These are phyloP conservation scores for Agrotis puta DNA, from an alignment of 2,888 invertebrate genomes.

Conservation along the genomic window DNA sequence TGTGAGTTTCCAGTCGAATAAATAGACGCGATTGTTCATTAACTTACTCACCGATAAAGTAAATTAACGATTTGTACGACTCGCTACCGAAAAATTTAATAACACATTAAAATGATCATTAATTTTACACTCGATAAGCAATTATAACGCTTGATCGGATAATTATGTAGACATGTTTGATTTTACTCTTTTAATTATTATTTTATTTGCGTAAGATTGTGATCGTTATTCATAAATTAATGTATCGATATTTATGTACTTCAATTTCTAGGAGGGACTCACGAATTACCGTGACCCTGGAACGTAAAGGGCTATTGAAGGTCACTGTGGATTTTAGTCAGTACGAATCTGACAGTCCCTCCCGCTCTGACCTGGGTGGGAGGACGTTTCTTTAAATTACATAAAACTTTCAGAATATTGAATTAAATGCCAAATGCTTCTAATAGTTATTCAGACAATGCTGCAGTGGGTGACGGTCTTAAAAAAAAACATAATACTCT, in stretches of 20 bases:
- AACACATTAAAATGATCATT: conserved; percentile 71
- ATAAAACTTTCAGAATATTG: no score
- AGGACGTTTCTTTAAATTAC: no score
- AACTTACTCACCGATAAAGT: conserved; percentile 53
- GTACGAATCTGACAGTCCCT: no score
- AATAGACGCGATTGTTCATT: conserved; percentile 48
- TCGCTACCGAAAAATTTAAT: conserved; percentile 65
- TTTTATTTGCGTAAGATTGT: conserved; percentile 15
- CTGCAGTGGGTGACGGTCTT: not conserved
- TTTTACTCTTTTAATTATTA: conserved; percentile 41
- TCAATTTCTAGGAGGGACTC: not conserved
- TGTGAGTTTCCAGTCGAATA: conserved; percentile 39
- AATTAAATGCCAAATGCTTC: no score
- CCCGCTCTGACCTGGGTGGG: no score
- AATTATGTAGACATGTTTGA: conserved; percentile 65
- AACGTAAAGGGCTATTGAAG: no score
- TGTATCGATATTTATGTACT: not conserved
- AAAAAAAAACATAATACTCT: conserved; percentile 1
- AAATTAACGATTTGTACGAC: conserved; percentile 60
- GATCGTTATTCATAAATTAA: not conserved
- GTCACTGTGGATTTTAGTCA: no score
- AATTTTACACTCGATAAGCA: conserved; percentile 76
- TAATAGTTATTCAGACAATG: not conserved
- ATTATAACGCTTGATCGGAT: conserved; percentile 72
- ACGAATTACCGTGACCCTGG: no score